These are phyloP conservation scores for Sebastes nivosus DNA, from an alignment of 2,797 vertebrate species.

Conservation along the genomic window DNA sequence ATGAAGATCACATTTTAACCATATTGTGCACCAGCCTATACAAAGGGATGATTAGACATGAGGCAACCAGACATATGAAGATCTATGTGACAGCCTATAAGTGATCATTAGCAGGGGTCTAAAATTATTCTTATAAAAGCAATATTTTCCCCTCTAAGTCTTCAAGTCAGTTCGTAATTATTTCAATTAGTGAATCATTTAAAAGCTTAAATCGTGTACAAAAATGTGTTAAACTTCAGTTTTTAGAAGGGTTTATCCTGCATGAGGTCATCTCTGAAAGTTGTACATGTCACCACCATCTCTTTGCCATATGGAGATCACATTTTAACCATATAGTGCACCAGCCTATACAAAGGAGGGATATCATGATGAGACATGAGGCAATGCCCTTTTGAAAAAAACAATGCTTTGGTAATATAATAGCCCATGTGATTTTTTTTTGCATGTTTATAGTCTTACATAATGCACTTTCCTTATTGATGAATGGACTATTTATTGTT, in stretches of 20 bases:
- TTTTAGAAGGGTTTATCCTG: not conserved
- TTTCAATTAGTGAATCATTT: not conserved
- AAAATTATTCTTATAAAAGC: not conserved
- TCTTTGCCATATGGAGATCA: not conserved
- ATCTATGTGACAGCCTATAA: not conserved
- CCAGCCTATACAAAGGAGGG: constrained; percentile 16
- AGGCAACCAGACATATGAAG: constrained; percentile 19
- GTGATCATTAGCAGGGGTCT: not conserved
- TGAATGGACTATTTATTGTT: no score
- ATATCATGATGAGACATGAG: constrained; percentile 41
- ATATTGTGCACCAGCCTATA: constrained; percentile 7
- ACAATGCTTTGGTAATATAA: not conserved
- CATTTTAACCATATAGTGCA: not conserved
- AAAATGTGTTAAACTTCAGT: not conserved
- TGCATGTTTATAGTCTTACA: not conserved
- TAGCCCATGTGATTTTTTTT: not conserved
- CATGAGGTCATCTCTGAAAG: not conserved
- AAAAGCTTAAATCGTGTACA: not conserved
- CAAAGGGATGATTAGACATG: constrained; percentile 33
- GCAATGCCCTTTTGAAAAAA: constrained; percentile 42
- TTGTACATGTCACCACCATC: not conserved
- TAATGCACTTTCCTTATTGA: not conserved
- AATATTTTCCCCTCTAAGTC: not conserved
- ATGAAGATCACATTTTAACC: not conserved
- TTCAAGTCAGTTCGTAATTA: not conserved